Evolutionary conservation across 2,113 vertebrate genomes (phyloP), one percentile per base, ranked within the genome.

Genomic region (Labrus mixtus): DNA sequence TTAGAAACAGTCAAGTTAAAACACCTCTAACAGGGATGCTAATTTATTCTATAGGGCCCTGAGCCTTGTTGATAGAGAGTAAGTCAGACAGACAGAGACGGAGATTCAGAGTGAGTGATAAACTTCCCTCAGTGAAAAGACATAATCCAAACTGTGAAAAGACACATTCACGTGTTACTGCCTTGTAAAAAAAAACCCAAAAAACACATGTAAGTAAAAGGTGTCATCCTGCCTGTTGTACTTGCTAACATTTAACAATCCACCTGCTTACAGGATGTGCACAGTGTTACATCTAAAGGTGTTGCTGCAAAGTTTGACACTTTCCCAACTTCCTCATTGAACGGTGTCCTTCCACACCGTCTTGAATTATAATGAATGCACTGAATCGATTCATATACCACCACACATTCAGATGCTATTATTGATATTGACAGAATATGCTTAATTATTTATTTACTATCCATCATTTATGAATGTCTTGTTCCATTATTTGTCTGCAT

Each of bases 31-130:
- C 81, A 67, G 77, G 57, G 74, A 83, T 48, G 61, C 76, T 86
- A 88, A 82, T 85, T 82, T 76, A 67, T 71, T 74, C 51, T 68
- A 71, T 86, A 87, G 77, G 73, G 82, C 73, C 76, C 67, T 45
- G 45, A 68, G 81, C 63, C 65, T 82, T 74, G 65, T 77, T 63
- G 60, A 71, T 62, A 66, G 46, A 63, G 48, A 61, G 46, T 7
- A 19, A 65, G 53, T 50, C 29, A 62, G 76, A 77, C 23, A 29
- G 60, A 63, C 16, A 19, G 23, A 73, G 72, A 46, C 5, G 50
- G 36, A 57, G 46, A 65, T 33, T 68, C 54, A 72, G 36, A 58
- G 54, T 45, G 55, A 60, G 46, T 48, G 68, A 82, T 68, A 43
- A 43, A 71, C 37, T 57, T 67, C 23, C 8, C 13, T 36, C 54